Evolutionary conservation across 2,113 vertebrate genomes (phyloP).

Genomic region (Emydura subglobosa): DNA sequence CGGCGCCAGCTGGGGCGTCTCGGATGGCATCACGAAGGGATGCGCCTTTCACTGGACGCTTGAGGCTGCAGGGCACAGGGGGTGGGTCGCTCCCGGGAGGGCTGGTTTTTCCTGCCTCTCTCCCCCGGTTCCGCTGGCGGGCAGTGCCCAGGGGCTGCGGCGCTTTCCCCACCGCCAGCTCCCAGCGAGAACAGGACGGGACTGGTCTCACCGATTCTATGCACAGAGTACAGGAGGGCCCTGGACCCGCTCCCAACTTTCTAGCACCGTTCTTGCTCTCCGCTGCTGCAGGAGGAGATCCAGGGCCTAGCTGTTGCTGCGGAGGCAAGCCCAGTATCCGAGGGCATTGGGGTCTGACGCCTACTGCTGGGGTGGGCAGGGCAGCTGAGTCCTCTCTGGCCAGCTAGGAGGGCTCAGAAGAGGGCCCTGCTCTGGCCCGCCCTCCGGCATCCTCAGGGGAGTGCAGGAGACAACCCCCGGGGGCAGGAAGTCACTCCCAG

Average conservation of each 20-base stretch:
- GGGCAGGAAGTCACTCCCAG: not conserved
- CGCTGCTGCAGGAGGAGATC: no score
- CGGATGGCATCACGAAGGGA: not conserved
- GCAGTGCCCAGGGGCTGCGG: not conserved
- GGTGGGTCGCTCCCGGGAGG: accelerated
- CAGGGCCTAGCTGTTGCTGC: no score
- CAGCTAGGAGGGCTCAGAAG: not conserved
- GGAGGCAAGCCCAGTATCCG: no score
- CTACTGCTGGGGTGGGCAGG: not conserved
- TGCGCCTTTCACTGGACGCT: not conserved
- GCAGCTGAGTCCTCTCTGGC: no score
- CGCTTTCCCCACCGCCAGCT: no score
- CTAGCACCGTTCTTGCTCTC: not conserved
- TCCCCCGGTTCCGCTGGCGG: no score
- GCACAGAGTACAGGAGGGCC: no score
- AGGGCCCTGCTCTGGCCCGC: not conserved
- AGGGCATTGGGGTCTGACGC: not conserved
- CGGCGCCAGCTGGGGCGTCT: not conserved
- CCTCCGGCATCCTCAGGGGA: not conserved
- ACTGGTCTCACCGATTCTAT: no score
- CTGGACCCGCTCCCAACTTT: no score
- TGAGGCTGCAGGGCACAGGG: not conserved
- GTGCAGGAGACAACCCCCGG: no score
- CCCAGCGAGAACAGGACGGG: no score
- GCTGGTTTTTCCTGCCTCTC: not conserved